Evolutionary conservation across 1,140 invertebrate genomes (phyloP), one percentile per base, ranked within the genome.

Genomic region (Euglossa dilemma): DNA sequence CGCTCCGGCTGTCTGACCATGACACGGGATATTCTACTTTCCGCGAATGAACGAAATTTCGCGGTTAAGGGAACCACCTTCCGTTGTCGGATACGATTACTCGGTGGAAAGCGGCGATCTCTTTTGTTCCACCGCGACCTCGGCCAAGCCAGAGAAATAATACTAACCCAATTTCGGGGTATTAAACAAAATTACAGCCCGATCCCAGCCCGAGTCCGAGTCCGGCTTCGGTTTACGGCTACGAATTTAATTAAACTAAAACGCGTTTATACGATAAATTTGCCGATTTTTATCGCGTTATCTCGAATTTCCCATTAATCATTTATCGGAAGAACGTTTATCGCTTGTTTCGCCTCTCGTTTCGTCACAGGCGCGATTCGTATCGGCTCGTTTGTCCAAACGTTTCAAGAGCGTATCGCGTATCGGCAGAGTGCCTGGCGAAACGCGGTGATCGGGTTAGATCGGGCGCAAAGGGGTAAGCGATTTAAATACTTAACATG

Each of bases 401-500:
- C n/a, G 14, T 18, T 36, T 18, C 11, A 3, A 6, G 43, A 43
- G 18, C 28, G 28, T n/a, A 64, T 36, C 63, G 9, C 18, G 8
- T 20, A 43, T 18, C 8, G 28, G 3, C 18, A 18, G 23, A 6
- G 6, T 0, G 14, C n/a, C n/a, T n/a, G n/a, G n/a, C n/a, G 64
- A 14, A 20, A 36, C 8, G 16, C 5, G 36, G 36, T 43, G 50
- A 23, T 28, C 16, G 47, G 12, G 14, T 52, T 23, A 52, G 47
- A 54, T 50, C 25, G 18, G 7, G 80, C 36, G 52, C 14, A 67
- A 43, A 14, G 56, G 18, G 28, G 56, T 52, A n/a, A 72, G 64
- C 71, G 57, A 84, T 86, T 86, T 85, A 25, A 85, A 85, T 71
- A 70, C 77, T 80, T 76, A 80, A 64, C 61, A 73, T 85, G 85